Base-by-base conservation (phyloP, 2,797 vertebrate genomes). In the Anolis apletophallus region DNA sequence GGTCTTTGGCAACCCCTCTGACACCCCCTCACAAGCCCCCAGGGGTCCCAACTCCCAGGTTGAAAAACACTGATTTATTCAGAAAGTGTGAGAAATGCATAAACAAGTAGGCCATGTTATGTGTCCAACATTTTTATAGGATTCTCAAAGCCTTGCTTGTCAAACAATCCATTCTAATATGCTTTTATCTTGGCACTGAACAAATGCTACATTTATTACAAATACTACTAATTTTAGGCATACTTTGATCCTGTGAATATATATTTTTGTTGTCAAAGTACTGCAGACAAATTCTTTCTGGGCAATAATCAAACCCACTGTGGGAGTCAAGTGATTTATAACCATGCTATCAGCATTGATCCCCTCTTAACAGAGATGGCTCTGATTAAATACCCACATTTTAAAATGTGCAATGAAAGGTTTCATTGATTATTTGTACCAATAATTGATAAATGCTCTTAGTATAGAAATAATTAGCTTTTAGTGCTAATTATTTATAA, bases 401-500 rank as follows among this genome's bases (percentile, higher is more conserved):
- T 86, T 83, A 64, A 55, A 79, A 71, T 69, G 74, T 78, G 12
- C 75, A 83, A 71, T 87, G 81, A 87, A 87, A 79, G 55, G 54
- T 72, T 81, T 73, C 74, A 87, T 83, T 87, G 80, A 83, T 87
- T 72, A 87, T 87, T 87, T 87, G 86, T 72, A 83, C 54, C 55
- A 83, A 87, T 87, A 79, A 83, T 78, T 87, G 81, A 87, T 79
- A 79, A 83, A 79, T 79, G 81, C 46, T 79, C 68, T 83, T 83
- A 73, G 74, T 73, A 83, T 87, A 73, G 67, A 54, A 87, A 87
- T 83, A 84, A 87, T 87, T 83, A 80, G 81, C 86, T 87, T 87
- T 87, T 83, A 83, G 67, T 64, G 81, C 81, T 87, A 87, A 78
- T 87, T 87, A 87, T 87, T 79, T 79, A 83, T 87, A 87, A 83